Percentiles rank a stretch among this genome's conserved stretches.
phyloP scores from a whole-genome alignment of 2,888 invertebrate species.

The Nebria brevicollis region DNA sequence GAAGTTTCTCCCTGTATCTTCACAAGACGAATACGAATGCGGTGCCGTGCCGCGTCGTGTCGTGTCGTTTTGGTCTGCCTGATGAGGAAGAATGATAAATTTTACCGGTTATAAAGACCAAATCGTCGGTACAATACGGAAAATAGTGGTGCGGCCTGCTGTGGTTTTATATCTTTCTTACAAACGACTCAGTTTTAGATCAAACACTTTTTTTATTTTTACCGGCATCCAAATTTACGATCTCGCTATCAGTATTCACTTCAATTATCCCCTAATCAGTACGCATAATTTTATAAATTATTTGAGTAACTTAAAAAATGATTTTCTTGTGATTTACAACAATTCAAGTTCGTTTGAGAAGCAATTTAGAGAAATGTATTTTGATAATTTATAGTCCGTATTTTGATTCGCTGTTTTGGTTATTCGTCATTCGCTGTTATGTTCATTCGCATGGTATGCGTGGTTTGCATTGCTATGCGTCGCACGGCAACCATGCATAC shows the following conservation, averaged over 20 bases:
- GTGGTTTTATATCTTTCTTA: constrained; percentile 29
- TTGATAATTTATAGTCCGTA: no score
- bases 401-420: neutral
- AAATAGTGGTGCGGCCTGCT: constrained; percentile 36
- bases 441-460: neutral
- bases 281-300: no score
- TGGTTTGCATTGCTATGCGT: constrained; percentile 11
- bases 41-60: neutral
- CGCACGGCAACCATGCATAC: neutral
- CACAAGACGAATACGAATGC: neutral
- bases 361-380: no score
- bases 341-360: no score
- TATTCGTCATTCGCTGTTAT: neutral
- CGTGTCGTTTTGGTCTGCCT: neutral
- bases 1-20: neutral
- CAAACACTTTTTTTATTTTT: no score
- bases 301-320: no score
- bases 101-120: constrained; percentile 6
- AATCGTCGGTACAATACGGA: neutral
- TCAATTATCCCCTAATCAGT: no score
- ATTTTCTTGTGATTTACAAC: no score
- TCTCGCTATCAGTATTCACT: no score
- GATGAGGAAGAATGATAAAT: constrained; percentile 43
- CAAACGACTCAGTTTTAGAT: neutral
- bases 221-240: neutral